These are phyloP conservation scores for Drosophila ercepeae DNA, from an alignment of 1,140 invertebrate species.

Conservation along the genomic window DNA sequence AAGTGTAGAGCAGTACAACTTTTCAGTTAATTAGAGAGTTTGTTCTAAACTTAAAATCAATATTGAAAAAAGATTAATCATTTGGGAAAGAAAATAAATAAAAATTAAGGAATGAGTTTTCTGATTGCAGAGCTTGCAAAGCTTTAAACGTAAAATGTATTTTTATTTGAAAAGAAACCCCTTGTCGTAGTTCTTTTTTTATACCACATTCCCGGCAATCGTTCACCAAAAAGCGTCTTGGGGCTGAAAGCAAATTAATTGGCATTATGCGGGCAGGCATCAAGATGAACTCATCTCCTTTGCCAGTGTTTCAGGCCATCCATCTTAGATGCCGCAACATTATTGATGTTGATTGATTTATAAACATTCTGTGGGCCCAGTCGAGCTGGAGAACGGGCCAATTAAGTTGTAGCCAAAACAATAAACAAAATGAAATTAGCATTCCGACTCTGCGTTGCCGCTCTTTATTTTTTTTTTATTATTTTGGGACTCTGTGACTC, in stretches of 20 bases:
- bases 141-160: no score
- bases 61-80: neutral
- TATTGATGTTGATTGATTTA: conserved; percentile 83
- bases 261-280: conserved; percentile 41
- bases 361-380: conserved; percentile 64
- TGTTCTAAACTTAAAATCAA: neutral
- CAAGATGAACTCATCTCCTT: conserved; percentile 25
- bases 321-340: conserved; percentile 53
- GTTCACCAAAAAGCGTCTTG: neutral
- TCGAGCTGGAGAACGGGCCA: conserved; percentile 36
- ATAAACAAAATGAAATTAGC: conserved; percentile 80
- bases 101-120: no score
- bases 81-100: no score
- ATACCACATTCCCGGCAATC: neutral
- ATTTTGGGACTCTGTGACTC: neutral
- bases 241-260: conserved; percentile 39
- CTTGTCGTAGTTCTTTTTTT: neutral
- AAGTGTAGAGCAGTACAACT: neutral
- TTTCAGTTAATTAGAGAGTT: neutral
- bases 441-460: conserved; percentile 36
- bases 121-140: no score
- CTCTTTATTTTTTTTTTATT: neutral
- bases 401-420: conserved; percentile 78
- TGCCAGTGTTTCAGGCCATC: conserved; percentile 34
- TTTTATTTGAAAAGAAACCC: no score